Evolutionary conservation across 2,113 vertebrate species (phyloP).

Genomic region (Sinocyclocheilus maitianheensis): DNA sequence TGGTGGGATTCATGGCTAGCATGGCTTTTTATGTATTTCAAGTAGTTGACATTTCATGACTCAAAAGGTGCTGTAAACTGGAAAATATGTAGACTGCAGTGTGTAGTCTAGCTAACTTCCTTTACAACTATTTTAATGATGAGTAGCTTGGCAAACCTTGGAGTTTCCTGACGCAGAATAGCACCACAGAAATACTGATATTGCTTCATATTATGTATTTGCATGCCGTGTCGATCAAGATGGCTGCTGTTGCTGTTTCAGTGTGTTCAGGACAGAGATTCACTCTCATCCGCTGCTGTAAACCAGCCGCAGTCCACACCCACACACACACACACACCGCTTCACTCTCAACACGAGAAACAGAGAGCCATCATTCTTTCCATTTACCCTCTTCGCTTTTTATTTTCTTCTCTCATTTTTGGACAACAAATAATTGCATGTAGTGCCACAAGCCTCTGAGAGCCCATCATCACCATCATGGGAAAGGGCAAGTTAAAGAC

Average conservation of each 20-base stretch:
- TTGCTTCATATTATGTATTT: neutral
- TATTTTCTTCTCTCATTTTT: neutral
- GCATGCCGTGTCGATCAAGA: neutral
- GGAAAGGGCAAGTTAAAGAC: neutral
- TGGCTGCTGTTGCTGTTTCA: conserved; percentile 68
- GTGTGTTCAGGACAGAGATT: conserved; percentile 56
- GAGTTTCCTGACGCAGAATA: neutral
- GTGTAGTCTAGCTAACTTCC: neutral
- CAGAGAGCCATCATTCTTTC: neutral
- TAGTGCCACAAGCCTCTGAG: neutral
- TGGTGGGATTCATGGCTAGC: neutral
- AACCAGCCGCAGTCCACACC: conserved; percentile 65
- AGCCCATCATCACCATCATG: neutral
- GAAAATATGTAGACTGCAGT: neutral
- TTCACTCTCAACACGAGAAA: neutral
- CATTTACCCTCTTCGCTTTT: neutral
- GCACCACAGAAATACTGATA: neutral
- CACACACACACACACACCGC: neutral
- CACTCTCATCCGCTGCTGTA: conserved; percentile 48
- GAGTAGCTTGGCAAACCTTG: no score
- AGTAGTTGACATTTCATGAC: neutral
- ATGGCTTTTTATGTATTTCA: neutral
- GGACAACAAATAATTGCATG: neutral
- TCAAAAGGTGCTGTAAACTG: neutral
- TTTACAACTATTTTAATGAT: neutral